Conservation (phyloP, 2,888 invertebrate genomes). For the Adela reaumurella region DNA sequence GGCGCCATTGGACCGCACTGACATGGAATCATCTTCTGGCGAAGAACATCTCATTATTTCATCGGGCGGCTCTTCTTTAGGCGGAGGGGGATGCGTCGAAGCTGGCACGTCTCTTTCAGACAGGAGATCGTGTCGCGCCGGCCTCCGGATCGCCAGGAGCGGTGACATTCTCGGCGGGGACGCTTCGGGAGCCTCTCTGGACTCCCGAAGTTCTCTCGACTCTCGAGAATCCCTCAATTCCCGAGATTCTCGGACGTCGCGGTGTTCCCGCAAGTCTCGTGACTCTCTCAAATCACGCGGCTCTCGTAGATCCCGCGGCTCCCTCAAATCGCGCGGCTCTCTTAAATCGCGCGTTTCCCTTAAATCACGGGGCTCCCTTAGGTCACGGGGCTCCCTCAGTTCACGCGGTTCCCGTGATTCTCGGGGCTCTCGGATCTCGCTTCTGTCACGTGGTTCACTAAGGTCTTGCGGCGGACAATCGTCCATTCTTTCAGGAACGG, state of each 20-base stretch:
- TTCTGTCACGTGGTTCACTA: slow-evolving; percentile 31
- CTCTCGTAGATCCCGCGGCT: slow-evolving; percentile 22
- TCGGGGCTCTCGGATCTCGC: slow-evolving; percentile 27
- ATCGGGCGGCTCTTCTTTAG: slow-evolving; percentile 52
- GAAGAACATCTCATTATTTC: slow-evolving; percentile 52
- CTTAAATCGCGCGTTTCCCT: slow-evolving; percentile 16
- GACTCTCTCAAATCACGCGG: slow-evolving; percentile 24
- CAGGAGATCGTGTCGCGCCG: slow-evolving; percentile 33
- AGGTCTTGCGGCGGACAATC: slow-evolving; percentile 38
- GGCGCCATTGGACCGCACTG: slow-evolving; percentile 50
- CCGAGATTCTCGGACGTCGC: slow-evolving; percentile 27
- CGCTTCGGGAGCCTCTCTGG: slow-evolving; percentile 38
- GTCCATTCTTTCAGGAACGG: slow-evolving; percentile 49
- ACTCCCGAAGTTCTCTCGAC: slow-evolving; percentile 23
- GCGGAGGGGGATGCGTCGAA: slow-evolving; percentile 46
- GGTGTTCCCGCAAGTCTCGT: slow-evolving; percentile 26
- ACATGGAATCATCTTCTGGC: slow-evolving; percentile 57
- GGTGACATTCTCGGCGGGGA: slow-evolving; percentile 48
- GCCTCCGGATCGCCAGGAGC: slow-evolving; percentile 44
- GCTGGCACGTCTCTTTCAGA: slow-evolving; percentile 27
- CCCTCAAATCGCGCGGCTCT: slow-evolving; percentile 37
- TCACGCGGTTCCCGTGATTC: neutral
- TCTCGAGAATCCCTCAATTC: slow-evolving; percentile 28
- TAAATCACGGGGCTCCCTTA: slow-evolving; percentile 21
- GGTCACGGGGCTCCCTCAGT: slow-evolving; percentile 17